Evolutionary conservation across 2,113 vertebrate genomes (phyloP).

Genomic region (Microcebus griseorufus): DNA sequence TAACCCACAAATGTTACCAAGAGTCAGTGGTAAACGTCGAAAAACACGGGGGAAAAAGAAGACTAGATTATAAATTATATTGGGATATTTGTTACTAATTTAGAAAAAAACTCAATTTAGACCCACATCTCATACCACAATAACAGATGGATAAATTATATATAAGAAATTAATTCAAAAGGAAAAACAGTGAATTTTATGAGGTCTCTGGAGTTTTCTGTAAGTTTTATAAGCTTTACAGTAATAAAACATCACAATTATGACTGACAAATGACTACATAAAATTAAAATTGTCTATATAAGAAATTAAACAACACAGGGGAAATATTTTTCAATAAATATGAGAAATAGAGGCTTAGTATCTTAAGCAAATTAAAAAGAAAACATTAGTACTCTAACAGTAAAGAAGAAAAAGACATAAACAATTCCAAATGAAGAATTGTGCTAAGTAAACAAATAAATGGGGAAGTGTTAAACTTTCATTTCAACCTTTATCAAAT

Average conservation of each 20-base stretch:
- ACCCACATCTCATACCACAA: not conserved
- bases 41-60: not conserved
- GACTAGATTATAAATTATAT: not conserved
- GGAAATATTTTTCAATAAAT: not conserved
- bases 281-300: constrained; percentile 32
- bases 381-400: not conserved
- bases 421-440: constrained; percentile 2
- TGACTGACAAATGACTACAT: not conserved
- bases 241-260: constrained; percentile 19
- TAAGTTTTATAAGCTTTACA: constrained; percentile 29
- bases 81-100: constrained; percentile 21
- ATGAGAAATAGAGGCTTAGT: not conserved
- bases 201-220: not conserved
- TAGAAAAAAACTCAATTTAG: not conserved
- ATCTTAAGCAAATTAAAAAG: not conserved
- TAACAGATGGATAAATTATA: not conserved
- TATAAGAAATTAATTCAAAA: constrained; percentile 28
- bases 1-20: not conserved
- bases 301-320: not conserved
- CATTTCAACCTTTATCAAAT: not conserved
- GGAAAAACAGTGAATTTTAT: not conserved
- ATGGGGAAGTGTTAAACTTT: not conserved
- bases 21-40: constrained; percentile 4
- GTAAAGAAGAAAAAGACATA: constrained; percentile 17
- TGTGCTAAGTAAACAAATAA: constrained; percentile 24